Percentiles rank a stretch among this genome's conserved stretches.
These are phyloP conservation scores for Athrips mouffetella DNA, from an alignment of 2,888 invertebrate species.

Conservation along the genomic window DNA sequence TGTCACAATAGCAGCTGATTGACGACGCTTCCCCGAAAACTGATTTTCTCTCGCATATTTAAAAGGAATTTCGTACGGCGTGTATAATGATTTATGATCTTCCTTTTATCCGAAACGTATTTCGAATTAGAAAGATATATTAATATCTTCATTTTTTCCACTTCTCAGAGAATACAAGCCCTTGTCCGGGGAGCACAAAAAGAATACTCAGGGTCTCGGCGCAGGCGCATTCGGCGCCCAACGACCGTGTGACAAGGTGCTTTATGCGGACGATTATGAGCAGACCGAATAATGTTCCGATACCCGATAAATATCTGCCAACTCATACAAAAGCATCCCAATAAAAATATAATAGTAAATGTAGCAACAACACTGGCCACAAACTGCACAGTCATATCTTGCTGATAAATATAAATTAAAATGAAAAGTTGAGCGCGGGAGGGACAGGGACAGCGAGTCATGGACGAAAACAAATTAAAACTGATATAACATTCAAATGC, in stretches of 20 bases:
- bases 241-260: constrained; percentile 78
- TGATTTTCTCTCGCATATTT: constrained; percentile 62
- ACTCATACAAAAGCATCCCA: constrained; percentile 78
- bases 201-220: constrained; percentile 61
- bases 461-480: constrained; percentile 57
- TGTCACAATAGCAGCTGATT: constrained; percentile 57
- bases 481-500: constrained; percentile 45
- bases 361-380: constrained; percentile 71
- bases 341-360: constrained; percentile 78
- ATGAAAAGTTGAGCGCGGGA: constrained; percentile 52
- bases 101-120: constrained; percentile 75
- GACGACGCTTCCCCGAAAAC: constrained; percentile 65
- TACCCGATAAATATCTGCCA: constrained; percentile 79
- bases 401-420: constrained; percentile 69
- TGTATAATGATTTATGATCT: constrained; percentile 72
- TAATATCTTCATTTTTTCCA: constrained; percentile 78
- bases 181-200: constrained; percentile 66
- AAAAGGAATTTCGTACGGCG: constrained; percentile 59
- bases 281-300: constrained; percentile 76
- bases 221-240: constrained; percentile 71
- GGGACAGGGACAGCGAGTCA: constrained; percentile 39
- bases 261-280: constrained; percentile 76
- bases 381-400: constrained; percentile 73
- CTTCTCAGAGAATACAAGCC: constrained; percentile 72
- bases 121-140: constrained; percentile 78